Percentiles rank a stretch among this genome's conserved stretches.
phyloP scores from a whole-genome alignment of 2,888 invertebrate species.

The Leptopilina drosophilae region DNA sequence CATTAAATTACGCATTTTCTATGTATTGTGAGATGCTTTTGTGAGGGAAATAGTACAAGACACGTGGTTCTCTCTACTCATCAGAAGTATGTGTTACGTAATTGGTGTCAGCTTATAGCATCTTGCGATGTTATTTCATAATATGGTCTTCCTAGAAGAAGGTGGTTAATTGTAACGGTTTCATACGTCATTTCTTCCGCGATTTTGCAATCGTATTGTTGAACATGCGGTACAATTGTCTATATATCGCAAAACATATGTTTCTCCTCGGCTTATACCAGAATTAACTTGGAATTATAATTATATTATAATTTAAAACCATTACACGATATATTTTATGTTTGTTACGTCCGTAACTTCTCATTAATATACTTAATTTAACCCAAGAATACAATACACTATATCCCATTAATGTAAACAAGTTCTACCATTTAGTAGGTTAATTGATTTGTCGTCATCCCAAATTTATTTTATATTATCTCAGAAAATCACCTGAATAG shows the following conservation, averaged over 20 bases:
- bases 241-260: neutral
- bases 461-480: too few relatives aligned
- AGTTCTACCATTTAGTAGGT: too few relatives aligned
- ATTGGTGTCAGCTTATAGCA: constrained; percentile 22
- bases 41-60: constrained; percentile 2
- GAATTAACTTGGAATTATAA: too few relatives aligned
- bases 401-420: too few relatives aligned
- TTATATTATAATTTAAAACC: too few relatives aligned
- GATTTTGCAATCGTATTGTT: constrained; percentile 31
- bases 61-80: constrained; percentile 16
- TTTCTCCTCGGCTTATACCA: neutral
- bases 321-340: too few relatives aligned
- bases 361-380: too few relatives aligned
- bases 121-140: constrained; percentile 19
- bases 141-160: constrained; percentile 24
- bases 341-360: too few relatives aligned
- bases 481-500: too few relatives aligned
- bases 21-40: constrained; percentile 8
- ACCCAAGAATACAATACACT: too few relatives aligned
- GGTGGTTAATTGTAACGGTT: constrained; percentile 24
- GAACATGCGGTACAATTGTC: neutral
- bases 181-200: constrained; percentile 27
- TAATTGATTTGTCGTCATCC: too few relatives aligned
- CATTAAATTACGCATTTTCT: constrained; percentile 22
- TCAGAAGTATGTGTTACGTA: constrained; percentile 10